Base-by-base conservation (phyloP, 2,797 vertebrate species). In the Garrulus glandarius region DNA sequence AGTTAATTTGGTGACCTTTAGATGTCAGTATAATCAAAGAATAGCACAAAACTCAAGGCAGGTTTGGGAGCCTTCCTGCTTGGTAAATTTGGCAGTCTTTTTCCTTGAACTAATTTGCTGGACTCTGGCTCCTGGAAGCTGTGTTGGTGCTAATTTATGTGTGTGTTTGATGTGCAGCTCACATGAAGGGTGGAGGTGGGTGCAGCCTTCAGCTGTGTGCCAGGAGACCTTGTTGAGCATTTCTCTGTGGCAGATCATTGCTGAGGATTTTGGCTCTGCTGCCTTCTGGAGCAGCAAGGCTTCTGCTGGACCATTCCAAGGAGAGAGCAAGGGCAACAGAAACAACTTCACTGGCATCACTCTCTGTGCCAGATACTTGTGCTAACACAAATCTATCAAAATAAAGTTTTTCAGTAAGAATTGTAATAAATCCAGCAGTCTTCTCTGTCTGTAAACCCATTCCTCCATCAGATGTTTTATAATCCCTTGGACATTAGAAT, bases 1-100 rank as follows among this genome's bases (percentile, higher is more conserved):
- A 83, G 69, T 92, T 89, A 92, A 91, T 89, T 36, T n/a, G 89
- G 60, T 94, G 85, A 93, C 96, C 95, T 97, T 97, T 97, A 96
- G 96, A 87, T 96, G 96, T 97, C 97, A 97, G 64, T 97, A 96
- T 97, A 95, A 92, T 92, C 93, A 92, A 94, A 95, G 91, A 72
- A 95, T 93, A 92, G 88, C 53, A 50, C 34, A 32, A 12, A 36
- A 32, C 52, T 3, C 2, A 0, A 8, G 79, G 53, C 23, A 59
- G 68, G 15, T n/a, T 60, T 22, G 21, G 47, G 70, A 81, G 39
- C 67, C n/a, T 56, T 59, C 41, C 34, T 1, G 4, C 7, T 1
- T 30, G 60, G 44, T 59, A 5, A 39, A 63, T 88, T 52, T 49
- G 59, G 36, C n/a, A 20, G 9, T 5, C 12, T 50, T 30, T 44